Evolutionary conservation across 1,140 invertebrate genomes (phyloP).

Genomic region (Brachionus sp.): DNA sequence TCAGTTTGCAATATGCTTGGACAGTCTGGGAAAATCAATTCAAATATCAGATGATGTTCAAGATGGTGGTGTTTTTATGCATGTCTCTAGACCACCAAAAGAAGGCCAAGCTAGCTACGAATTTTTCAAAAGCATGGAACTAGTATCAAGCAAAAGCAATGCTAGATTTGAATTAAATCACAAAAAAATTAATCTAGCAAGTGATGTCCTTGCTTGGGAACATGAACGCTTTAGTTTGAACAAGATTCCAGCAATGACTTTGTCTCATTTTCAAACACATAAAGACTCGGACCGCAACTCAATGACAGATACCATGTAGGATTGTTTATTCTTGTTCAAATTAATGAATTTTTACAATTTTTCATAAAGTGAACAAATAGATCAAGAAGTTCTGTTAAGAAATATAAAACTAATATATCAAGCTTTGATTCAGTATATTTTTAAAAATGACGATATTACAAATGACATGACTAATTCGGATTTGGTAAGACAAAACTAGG

Average conservation of each 20-base stretch:
- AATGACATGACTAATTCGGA: slow-evolving; percentile 66
- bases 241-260: slow-evolving; percentile 80
- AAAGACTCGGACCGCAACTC: slow-evolving; percentile 53
- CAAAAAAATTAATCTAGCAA: slow-evolving; percentile 95
- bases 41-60: slow-evolving; percentile 58
- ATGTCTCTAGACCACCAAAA: slow-evolving; percentile 92
- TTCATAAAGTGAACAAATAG: slow-evolving; percentile 60
- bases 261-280: slow-evolving; percentile 70
- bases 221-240: slow-evolving; percentile 92
- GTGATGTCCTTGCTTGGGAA: slow-evolving; percentile 88
- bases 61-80: slow-evolving; percentile 65
- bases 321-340: too few species aligned
- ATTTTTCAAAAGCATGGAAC: slow-evolving; percentile 24
- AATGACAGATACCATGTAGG: slow-evolving; percentile 60
- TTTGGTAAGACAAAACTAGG: slow-evolving; percentile 64
- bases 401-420: slow-evolving; percentile 77
- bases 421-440: slow-evolving; percentile 76
- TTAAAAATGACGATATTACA: slow-evolving; percentile 65
- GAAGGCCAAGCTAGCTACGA: slow-evolving; percentile 65
- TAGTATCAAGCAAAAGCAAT: slow-evolving; percentile 49
- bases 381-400: slow-evolving; percentile 65
- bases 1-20: slow-evolving; percentile 81
- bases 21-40: slow-evolving; percentile 69
- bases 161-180: slow-evolving; percentile 75
- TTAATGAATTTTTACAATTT: too few species aligned